Conservation (phyloP, 2,888 invertebrate genomes). For the Crossocerus cetratus region DNA sequence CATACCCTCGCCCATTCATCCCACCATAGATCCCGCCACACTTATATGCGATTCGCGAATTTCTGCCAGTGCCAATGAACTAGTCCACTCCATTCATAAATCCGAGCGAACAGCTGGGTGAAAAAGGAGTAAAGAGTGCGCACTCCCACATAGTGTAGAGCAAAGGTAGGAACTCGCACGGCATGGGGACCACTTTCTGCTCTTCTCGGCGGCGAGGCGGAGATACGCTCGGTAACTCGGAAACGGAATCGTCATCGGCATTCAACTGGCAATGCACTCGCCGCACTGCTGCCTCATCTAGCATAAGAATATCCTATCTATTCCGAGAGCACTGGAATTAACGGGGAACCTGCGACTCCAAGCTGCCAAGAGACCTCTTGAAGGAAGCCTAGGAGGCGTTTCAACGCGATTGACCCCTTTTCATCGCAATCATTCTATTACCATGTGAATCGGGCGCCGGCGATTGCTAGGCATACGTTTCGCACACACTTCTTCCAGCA, state of each 20-base stretch:
- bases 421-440: conserved; percentile 67
- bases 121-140: background rate
- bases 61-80: conserved; percentile 1
- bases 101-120: background rate
- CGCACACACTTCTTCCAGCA: background rate
- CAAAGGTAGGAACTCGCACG: conserved; percentile 17
- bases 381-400: background rate
- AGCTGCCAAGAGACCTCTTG: too few species aligned
- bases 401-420: conserved; percentile 60
- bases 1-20: conserved; percentile 32
- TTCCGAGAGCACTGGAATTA: too few species aligned
- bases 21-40: conserved; percentile 19
- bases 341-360: too few species aligned
- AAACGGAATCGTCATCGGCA: conserved; percentile 62
- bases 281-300: conserved; percentile 23
- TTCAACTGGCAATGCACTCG: conserved; percentile 52
- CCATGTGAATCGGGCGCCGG: conserved; percentile 58
- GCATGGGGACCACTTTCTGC: conserved; percentile 21
- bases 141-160: background rate
- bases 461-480: conserved; percentile 15
- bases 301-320: too few species aligned
- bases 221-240: conserved; percentile 69
- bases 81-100: background rate
- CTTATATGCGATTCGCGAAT: conserved; percentile 17
- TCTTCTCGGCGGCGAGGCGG: conserved; percentile 66